Evolutionary conservation across 92 coral and sea anemone species (phyloP).

Genomic region (Pocillopora grandis): DNA sequence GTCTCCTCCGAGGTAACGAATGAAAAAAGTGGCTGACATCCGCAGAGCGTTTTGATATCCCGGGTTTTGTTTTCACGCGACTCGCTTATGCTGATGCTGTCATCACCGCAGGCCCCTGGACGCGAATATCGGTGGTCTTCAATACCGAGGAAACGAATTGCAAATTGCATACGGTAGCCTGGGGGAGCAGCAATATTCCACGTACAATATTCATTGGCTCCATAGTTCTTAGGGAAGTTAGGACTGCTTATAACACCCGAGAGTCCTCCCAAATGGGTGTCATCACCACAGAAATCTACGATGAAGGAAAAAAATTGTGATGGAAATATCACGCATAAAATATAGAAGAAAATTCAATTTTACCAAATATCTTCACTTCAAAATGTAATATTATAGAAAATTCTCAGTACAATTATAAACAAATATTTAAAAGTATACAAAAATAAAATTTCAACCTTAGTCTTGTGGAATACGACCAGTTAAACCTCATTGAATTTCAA

Average conservation of each 20-base stretch:
- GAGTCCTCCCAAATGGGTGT: background rate
- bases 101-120: slow-evolving; percentile 37
- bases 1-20: slow-evolving; percentile 14
- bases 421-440: no score
- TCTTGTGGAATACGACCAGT: no score
- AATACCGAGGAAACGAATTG: slow-evolving; percentile 56
- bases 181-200: slow-evolving; percentile 50
- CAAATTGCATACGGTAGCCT: slow-evolving; percentile 49
- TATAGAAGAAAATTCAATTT: no score
- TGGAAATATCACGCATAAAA: no score
- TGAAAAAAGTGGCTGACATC: slow-evolving; percentile 32
- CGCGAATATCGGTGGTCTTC: slow-evolving; percentile 25
- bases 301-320: no score
- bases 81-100: slow-evolving; percentile 37
- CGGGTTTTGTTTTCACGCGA: background rate
- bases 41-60: slow-evolving; percentile 34
- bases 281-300: no score
- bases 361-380: no score
- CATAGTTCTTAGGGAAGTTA: slow-evolving; percentile 47
- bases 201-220: slow-evolving; percentile 10
- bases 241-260: slow-evolving; percentile 59
- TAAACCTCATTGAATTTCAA: no score
- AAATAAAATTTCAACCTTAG: no score
- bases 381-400: no score
- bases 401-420: no score